Percentiles rank a stretch among this genome's conserved stretches.
Conservation (phyloP, 2,113 vertebrate genomes). For the Sula dactylatra region DNA sequence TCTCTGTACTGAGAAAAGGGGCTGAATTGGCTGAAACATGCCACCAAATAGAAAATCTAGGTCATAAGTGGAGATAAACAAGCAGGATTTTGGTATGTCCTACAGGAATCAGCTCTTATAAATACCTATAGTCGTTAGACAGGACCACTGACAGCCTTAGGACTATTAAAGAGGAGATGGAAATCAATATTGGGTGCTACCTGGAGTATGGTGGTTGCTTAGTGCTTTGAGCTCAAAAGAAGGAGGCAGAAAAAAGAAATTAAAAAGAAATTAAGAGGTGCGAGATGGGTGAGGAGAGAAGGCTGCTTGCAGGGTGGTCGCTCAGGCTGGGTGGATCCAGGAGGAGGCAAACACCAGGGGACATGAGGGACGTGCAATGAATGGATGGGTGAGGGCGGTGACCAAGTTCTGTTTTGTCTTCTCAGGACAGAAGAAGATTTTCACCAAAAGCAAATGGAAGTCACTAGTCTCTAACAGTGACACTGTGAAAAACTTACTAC, state of each 20-base stretch:
- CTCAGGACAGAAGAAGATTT: background rate
- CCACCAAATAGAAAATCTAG: background rate
- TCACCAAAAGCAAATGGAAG: background rate
- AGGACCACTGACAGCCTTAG: background rate
- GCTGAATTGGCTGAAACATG: background rate
- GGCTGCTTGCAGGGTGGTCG: background rate
- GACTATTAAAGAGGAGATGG: background rate
- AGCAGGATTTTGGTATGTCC: background rate
- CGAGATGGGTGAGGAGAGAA: background rate
- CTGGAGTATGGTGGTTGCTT: background rate
- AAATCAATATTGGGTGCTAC: background rate
- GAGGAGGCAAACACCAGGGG: background rate
- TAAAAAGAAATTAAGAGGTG: background rate
- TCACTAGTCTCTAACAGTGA: background rate
- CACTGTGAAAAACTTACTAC: background rate
- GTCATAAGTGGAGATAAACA: background rate
- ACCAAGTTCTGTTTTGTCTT: background rate
- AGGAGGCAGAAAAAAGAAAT: background rate
- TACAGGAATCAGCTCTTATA: background rate
- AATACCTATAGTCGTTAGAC: accelerated
- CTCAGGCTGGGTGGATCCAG: background rate
- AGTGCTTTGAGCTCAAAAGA: background rate
- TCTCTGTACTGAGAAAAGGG: background rate
- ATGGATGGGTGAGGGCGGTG: accelerated
- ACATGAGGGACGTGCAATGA: accelerated